phyloP scores from a whole-genome alignment of 2,797 vertebrate species.

The Leptoclinus maculatus region DNA sequence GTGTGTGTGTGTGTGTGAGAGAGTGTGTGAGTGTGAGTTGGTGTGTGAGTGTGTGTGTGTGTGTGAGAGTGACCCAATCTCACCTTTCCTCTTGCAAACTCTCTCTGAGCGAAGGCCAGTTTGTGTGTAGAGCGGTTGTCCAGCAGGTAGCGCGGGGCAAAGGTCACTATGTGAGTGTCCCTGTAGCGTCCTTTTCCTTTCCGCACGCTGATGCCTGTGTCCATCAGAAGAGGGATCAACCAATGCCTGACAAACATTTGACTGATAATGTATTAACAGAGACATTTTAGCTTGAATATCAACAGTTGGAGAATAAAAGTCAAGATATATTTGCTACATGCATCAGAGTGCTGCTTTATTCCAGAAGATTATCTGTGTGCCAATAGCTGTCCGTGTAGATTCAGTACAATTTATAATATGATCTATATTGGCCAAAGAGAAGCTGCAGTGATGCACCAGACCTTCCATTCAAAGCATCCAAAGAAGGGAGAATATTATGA shows the following conservation, averaged over 20 bases:
- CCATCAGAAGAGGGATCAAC: constrained; percentile 27
- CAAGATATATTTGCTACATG: neutral
- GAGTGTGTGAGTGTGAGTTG: too few species aligned
- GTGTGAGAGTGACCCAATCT: constrained; percentile 49
- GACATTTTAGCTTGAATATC: neutral
- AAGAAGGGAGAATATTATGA: neutral
- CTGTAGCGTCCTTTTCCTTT: constrained; percentile 96
- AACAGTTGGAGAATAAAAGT: neutral
- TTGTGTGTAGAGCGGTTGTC: constrained; percentile 95
- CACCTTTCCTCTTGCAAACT: constrained; percentile 96
- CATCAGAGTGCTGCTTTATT: neutral
- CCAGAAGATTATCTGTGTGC: neutral
- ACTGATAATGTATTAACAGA: neutral
- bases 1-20: too few species aligned
- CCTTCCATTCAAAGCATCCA: neutral
- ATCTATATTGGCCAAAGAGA: neutral
- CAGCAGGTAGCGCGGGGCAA: constrained; percentile 95
- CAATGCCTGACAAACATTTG: neutral
- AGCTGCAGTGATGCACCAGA: neutral
- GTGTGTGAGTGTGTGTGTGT: too few species aligned
- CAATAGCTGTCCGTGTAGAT: neutral
- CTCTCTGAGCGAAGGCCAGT: constrained; percentile 95
- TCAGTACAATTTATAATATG: neutral
- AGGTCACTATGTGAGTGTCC: constrained; percentile 96
- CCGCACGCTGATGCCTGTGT: constrained; percentile 93